Conservation (phyloP, 1,140 invertebrate genomes). For the Coenobita brevimanus region DNA sequence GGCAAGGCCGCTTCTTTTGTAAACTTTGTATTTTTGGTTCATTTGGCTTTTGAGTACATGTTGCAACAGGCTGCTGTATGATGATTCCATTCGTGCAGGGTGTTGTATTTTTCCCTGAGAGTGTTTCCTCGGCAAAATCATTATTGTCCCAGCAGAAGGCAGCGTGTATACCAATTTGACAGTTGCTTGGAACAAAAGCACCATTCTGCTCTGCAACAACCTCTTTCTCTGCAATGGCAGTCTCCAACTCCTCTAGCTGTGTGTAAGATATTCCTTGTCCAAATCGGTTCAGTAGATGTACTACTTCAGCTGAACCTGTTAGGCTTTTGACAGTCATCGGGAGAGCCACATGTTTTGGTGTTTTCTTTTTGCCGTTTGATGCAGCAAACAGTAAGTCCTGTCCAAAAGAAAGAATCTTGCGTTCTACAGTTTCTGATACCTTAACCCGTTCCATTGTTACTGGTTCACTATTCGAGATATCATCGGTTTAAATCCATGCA, state of each 20-base stretch:
- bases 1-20: background rate
- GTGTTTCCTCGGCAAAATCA: background rate
- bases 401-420: background rate
- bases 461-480: background rate
- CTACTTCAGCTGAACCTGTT: background rate
- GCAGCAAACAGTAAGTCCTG: background rate
- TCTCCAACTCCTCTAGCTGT: background rate
- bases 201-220: background rate
- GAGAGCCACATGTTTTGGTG: background rate
- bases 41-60: background rate
- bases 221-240: background rate
- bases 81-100: background rate
- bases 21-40: background rate
- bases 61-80: background rate
- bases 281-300: background rate
- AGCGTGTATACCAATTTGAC: background rate
- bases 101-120: background rate
- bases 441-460: background rate
- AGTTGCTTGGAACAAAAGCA: background rate
- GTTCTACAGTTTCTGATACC: background rate
- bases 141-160: conserved; percentile 12
- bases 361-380: background rate
- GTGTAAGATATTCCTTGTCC: background rate
- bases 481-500: background rate
- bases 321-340: conserved; percentile 6